Conservation (phyloP, 2,113 vertebrate species). For the Dasyornis broadbenti region DNA sequence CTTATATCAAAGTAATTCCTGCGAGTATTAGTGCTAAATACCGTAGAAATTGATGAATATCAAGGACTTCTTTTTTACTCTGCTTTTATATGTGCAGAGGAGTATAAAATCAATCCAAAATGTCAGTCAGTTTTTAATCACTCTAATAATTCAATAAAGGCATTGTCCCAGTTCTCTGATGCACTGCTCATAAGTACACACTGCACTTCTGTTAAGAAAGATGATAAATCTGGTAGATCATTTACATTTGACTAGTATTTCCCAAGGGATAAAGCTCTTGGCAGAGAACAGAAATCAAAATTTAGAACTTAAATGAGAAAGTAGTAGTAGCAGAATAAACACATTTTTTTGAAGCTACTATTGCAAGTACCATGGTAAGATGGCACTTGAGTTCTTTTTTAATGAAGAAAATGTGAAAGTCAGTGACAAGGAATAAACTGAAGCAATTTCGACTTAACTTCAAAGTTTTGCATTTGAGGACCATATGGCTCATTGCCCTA, state of each 20-base stretch:
- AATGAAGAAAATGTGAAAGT: not conserved
- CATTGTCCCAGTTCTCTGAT: not conserved
- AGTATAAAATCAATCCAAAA: constrained; percentile 1
- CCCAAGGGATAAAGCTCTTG: not conserved
- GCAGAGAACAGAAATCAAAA: not conserved
- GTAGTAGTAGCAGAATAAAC: not conserved
- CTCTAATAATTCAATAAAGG: not conserved
- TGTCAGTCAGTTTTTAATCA: not conserved
- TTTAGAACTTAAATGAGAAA: not conserved
- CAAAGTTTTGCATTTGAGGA: not conserved
- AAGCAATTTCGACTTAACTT: not conserved
- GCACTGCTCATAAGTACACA: not conserved
- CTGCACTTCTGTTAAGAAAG: not conserved
- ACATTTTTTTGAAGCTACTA: not conserved
- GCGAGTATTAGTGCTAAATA: not conserved
- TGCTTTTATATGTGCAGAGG: not conserved
- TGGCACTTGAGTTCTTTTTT: not conserved
- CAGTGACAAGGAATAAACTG: not conserved
- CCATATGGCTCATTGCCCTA: not conserved
- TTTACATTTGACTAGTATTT: not conserved
- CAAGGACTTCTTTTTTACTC: not conserved
- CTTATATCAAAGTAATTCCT: not conserved
- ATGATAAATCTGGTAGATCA: not conserved
- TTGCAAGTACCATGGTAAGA: not conserved
- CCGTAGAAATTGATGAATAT: not conserved